Conservation (phyloP, 2,113 vertebrate genomes). For the Paramormyrops kingsleyae region DNA sequence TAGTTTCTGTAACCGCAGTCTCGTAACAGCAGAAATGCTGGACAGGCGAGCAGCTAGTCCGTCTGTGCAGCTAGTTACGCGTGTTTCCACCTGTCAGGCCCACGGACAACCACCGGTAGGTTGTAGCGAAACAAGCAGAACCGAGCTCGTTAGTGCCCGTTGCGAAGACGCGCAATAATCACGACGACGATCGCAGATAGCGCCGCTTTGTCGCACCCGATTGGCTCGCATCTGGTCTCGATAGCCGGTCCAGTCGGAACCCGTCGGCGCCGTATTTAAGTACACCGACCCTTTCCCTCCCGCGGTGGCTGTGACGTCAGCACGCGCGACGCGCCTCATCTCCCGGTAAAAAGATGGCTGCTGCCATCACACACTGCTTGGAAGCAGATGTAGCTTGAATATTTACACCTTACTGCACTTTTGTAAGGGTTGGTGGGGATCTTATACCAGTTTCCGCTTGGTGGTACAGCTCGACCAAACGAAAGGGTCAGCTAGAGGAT, state of each 20-base stretch:
- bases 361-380: background rate
- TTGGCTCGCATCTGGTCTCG: conserved; percentile 17
- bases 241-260: conserved; percentile 22
- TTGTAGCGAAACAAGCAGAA: background rate
- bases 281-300: conserved; percentile 37
- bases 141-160: background rate
- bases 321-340: background rate
- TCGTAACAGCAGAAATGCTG: background rate
- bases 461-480: background rate
- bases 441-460: background rate
- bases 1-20: background rate
- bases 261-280: conserved; percentile 32
- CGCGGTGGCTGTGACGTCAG: background rate
- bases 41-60: background rate
- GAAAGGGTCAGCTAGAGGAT: background rate
- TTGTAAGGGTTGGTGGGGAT: background rate
- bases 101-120: background rate
- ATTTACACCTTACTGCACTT: background rate
- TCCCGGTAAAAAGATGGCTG: background rate
- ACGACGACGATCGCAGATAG: background rate
- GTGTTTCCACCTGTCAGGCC: background rate
- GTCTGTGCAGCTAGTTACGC: background rate
- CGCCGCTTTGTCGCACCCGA: background rate
- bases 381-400: background rate
- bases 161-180: background rate